Conservation (phyloP, 2,113 vertebrate genomes). For the Otis tarda region DNA sequence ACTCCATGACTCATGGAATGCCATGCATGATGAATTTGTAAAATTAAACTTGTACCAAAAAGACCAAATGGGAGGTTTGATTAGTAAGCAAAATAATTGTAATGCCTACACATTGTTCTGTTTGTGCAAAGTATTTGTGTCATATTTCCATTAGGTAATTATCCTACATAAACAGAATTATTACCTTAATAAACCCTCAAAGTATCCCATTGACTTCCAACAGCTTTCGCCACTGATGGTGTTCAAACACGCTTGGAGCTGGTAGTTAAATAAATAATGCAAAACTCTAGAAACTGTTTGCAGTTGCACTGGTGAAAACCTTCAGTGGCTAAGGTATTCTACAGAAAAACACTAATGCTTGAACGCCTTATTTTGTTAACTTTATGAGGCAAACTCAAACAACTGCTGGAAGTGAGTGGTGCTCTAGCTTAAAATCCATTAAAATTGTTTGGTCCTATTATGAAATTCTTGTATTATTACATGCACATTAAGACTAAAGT, state of each 20-base stretch:
- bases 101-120: background rate
- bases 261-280: background rate
- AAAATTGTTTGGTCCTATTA: background rate
- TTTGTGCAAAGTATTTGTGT: constrained; percentile 3
- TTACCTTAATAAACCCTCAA: background rate
- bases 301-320: background rate
- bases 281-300: background rate
- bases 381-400: background rate
- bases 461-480: background rate
- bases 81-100: background rate
- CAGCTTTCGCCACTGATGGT: background rate
- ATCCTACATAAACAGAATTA: background rate
- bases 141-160: background rate
- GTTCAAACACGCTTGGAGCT: background rate
- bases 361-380: background rate
- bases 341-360: background rate
- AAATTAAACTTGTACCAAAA: constrained; percentile 2
- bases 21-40: background rate
- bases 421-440: background rate
- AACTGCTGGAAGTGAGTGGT: background rate
- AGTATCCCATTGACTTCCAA: background rate
- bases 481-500: background rate
- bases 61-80: constrained; percentile 28
- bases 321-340: background rate
- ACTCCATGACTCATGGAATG: background rate